Percentiles rank a stretch among this genome's conserved stretches.
These are phyloP conservation scores for Hyposmocoma kahamanoa DNA, from an alignment of 1,140 invertebrate species.

Conservation along the genomic window DNA sequence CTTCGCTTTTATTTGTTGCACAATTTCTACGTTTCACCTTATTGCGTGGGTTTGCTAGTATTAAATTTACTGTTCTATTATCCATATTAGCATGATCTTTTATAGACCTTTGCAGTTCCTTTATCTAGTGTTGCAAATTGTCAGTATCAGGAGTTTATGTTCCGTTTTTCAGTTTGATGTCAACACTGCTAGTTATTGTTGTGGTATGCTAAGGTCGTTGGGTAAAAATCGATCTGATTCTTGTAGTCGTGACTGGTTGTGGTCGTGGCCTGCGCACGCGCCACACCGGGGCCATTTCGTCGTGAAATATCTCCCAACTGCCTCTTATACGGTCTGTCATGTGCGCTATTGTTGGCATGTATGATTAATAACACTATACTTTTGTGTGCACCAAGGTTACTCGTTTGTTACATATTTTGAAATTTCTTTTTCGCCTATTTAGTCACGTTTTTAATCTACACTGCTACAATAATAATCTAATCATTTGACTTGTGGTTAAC, in stretches of 20 bases:
- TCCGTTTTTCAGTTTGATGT: neutral
- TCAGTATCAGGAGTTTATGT: neutral
- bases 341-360: conserved; percentile 50
- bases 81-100: too few species aligned
- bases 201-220: conserved; percentile 36
- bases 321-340: conserved; percentile 48
- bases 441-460: too few species aligned
- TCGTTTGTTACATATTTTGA: conserved; percentile 1
- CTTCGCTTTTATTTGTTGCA: conserved; percentile 10
- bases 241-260: conserved; percentile 49
- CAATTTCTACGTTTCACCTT: conserved; percentile 11
- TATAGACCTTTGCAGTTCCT: too few species aligned
- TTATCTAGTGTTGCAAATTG: too few species aligned
- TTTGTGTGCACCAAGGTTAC: conserved; percentile 46
- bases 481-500: too few species aligned
- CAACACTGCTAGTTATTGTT: conserved; percentile 13
- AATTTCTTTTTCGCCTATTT: too few species aligned
- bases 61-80: too few species aligned
- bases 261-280: conserved; percentile 52
- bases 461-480: too few species aligned
- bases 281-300: conserved; percentile 40
- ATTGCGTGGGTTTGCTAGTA: conserved; percentile 10
- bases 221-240: conserved; percentile 48
- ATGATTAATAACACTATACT: conserved; percentile 55
- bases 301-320: conserved; percentile 47